A percentile compares a stretch with the other conserved stretches of the same genome.
phyloP scores from a whole-genome alignment of 1,140 invertebrate genomes.

The Caenorhabditis inopinata region DNA sequence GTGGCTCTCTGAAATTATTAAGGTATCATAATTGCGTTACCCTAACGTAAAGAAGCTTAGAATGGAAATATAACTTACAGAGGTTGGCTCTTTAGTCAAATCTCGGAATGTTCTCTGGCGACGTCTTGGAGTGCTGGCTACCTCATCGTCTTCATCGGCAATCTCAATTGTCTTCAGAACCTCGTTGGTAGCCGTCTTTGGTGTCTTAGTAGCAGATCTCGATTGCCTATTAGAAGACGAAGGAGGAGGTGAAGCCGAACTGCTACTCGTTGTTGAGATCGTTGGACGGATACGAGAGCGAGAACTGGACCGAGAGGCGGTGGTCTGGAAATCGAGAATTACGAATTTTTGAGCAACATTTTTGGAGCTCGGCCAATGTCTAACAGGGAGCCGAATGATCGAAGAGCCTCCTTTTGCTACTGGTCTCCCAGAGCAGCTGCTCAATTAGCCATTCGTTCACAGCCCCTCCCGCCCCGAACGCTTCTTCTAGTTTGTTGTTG shows the following conservation, averaged over 20 bases:
- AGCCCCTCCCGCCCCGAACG: neutral
- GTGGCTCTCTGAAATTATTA: too few relatives aligned
- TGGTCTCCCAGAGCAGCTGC: neutral
- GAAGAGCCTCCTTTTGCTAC: neutral
- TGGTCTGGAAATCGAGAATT: neutral
- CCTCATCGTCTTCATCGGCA: neutral
- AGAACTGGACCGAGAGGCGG: neutral
- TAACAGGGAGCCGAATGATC: neutral
- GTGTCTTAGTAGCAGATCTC: neutral
- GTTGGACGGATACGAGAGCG: neutral
- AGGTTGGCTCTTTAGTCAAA: neutral
- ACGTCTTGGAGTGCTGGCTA: neutral
- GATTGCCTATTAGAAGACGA: neutral
- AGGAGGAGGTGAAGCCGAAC: neutral
- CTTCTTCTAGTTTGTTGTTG: slow-evolving; percentile 7
- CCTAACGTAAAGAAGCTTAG: too few relatives aligned
- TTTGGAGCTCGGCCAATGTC: too few relatives aligned
- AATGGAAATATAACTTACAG: neutral
- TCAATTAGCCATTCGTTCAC: slow-evolving; percentile 24
- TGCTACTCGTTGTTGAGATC: neutral
- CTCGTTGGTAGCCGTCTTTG: neutral
- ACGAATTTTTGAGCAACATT: neutral
- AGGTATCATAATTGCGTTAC: too few relatives aligned
- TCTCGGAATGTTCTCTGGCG: neutral
- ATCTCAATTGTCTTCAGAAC: neutral